phyloP scores from a whole-genome alignment of 1,140 invertebrate species.

The Eueides isabella region DNA sequence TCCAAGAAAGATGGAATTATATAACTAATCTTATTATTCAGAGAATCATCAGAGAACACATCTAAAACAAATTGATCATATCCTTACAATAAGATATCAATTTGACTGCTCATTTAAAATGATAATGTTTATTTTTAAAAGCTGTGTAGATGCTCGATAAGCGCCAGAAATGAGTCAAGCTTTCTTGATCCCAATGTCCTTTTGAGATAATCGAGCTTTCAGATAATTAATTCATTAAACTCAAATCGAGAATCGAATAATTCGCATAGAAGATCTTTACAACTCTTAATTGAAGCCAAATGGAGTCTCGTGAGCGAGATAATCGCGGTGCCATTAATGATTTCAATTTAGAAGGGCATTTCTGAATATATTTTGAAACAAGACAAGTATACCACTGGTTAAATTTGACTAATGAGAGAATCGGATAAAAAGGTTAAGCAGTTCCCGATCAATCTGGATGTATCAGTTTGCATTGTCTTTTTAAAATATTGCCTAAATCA shows the following conservation, averaged over 20 bases:
- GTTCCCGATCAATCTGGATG: slow-evolving; percentile 42
- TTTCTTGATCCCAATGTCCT: slow-evolving; percentile 50
- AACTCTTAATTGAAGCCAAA: slow-evolving; percentile 76
- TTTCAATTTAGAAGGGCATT: slow-evolving; percentile 76
- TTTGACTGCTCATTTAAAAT: neutral
- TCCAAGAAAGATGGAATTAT: neutral
- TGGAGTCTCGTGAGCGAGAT: slow-evolving; percentile 73
- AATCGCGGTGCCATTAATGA: slow-evolving; percentile 75
- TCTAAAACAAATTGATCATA: neutral
- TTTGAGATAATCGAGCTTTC: slow-evolving; percentile 64
- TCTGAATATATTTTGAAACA: slow-evolving; percentile 69
- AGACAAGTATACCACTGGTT: slow-evolving; percentile 56
- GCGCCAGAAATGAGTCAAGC: slow-evolving; percentile 32
- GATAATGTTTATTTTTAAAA: neutral
- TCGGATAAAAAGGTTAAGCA: slow-evolving; percentile 43
- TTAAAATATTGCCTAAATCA: slow-evolving; percentile 1
- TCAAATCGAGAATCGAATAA: slow-evolving; percentile 73
- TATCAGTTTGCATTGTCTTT: slow-evolving; percentile 39
- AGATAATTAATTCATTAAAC: slow-evolving; percentile 79
- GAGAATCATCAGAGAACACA: no score
- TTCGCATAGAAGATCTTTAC: slow-evolving; percentile 77
- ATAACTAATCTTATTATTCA: neutral
- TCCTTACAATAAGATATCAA: neutral
- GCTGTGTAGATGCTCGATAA: slow-evolving; percentile 15
- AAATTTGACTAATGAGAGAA: slow-evolving; percentile 53